Conservation (phyloP, 2,888 invertebrate species). For the Brassicogethes aeneus region DNA sequence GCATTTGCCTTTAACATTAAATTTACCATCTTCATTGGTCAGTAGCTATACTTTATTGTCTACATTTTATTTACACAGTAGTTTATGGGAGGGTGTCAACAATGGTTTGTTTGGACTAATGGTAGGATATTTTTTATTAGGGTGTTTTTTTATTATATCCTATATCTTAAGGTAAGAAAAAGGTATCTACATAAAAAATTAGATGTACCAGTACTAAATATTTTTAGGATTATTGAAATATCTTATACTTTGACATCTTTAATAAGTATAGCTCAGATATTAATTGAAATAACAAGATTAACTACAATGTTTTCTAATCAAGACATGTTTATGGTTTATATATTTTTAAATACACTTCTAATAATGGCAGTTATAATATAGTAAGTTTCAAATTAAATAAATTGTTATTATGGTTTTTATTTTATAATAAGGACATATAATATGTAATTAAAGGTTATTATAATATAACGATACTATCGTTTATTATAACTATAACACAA, state of each 20-base stretch:
- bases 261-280: conserved; percentile 1
- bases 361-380: neutral
- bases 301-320: neutral
- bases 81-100: conserved; percentile 28
- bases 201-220: too few species aligned
- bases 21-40: conserved; percentile 23
- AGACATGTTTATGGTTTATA: neutral
- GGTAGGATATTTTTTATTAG: conserved; percentile 24
- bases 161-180: conserved; percentile 23
- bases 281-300: conserved; percentile 2
- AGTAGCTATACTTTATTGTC: conserved; percentile 29
- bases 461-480: too few species aligned
- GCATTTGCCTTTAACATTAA: conserved; percentile 12
- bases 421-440: too few species aligned
- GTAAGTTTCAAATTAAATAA: neutral
- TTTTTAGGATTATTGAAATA: conserved; percentile 5
- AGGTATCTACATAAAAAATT: too few species aligned
- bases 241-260: conserved; percentile 3
- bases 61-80: conserved; percentile 30
- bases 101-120: conserved; percentile 18
- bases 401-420: too few species aligned
- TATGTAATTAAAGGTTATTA: too few species aligned
- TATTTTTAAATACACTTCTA: neutral
- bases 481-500: too few species aligned
- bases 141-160: conserved; percentile 20